These are phyloP conservation scores for Lytechinus variegatus DNA, from an alignment of 35 echinoderm and acorn worm genomes.

Conservation along the genomic window DNA sequence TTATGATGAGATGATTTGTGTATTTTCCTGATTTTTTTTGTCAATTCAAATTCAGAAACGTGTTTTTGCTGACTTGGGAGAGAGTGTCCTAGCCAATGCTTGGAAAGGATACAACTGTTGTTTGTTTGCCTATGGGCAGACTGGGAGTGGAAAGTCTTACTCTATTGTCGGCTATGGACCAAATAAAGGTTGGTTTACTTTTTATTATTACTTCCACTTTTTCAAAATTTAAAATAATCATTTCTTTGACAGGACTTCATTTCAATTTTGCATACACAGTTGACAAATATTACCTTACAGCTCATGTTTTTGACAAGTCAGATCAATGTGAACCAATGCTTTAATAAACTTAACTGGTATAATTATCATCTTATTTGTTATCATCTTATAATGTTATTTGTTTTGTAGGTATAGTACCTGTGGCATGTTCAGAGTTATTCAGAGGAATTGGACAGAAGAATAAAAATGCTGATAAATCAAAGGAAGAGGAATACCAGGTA, in stretches of 20 bases:
- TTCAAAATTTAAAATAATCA: too few species aligned
- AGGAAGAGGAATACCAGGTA: constrained; percentile 94
- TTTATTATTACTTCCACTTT: too few species aligned
- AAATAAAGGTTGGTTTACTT: constrained; percentile 78
- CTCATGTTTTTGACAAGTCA: too few species aligned
- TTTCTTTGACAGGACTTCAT: too few species aligned
- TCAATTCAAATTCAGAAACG: constrained; percentile 52
- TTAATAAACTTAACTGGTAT: too few species aligned
- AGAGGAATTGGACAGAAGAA: constrained; percentile 66
- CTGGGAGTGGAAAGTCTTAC: constrained; percentile 95
- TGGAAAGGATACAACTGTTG: constrained; percentile 97
- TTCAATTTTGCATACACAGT: too few species aligned
- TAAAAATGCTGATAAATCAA: constrained; percentile 83
- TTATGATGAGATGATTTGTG: too few species aligned
- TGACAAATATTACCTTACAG: too few species aligned
- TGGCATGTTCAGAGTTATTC: constrained; percentile 88
- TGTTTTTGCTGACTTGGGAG: constrained; percentile 85
- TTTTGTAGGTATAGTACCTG: constrained; percentile 86
- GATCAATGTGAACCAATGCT: too few species aligned
- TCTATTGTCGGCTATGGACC: constrained; percentile 91
- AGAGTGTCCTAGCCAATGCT: constrained; percentile 85
- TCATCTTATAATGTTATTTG: not conserved
- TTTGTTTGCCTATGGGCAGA: constrained; percentile 99
- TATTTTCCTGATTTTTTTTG: too few species aligned
- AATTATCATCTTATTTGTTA: too few species aligned